A percentile compares a stretch with the other conserved stretches of the same genome.
These are phyloP conservation scores for Typhlichthys eigenmanni DNA, from an alignment of 2,797 vertebrate genomes.

Conservation along the genomic window DNA sequence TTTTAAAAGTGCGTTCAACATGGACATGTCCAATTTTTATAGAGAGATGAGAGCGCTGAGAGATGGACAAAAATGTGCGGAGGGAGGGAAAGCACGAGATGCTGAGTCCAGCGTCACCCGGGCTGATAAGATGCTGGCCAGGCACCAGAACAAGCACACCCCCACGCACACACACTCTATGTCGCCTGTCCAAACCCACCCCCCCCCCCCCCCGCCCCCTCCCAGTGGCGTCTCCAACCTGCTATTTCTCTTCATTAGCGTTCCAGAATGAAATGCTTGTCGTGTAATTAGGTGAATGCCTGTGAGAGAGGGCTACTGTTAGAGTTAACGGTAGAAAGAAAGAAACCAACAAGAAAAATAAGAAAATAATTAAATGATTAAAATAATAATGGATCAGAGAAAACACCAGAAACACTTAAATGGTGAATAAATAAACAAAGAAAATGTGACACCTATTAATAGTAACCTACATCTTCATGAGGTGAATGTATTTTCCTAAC, in stretches of 20 bases:
- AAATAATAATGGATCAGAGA: constrained; percentile 19
- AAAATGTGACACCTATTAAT: not conserved
- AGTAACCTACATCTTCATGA: no score
- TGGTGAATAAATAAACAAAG: not conserved
- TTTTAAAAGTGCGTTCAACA: no score
- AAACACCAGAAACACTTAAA: not conserved
- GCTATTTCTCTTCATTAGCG: constrained; percentile 78
- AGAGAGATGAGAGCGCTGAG: constrained; percentile 43
- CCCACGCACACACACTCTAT: constrained; percentile 17
- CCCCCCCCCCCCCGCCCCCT: not conserved
- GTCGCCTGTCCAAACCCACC: constrained; percentile 5
- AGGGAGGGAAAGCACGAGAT: constrained; percentile 53
- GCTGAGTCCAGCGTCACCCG: constrained; percentile 55
- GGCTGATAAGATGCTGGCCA: constrained; percentile 73
- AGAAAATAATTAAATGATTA: constrained; percentile 29
- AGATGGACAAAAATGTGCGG: constrained; percentile 32
- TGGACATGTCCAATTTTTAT: not conserved
- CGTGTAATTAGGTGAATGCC: constrained; percentile 73
- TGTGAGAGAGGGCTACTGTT: constrained; percentile 48
- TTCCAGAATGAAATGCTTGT: constrained; percentile 72
- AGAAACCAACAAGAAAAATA: not conserved
- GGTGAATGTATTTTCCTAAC: no score
- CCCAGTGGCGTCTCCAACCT: constrained; percentile 59
- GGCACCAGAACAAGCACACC: constrained; percentile 62
- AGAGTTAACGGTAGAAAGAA: constrained; percentile 23